These are phyloP conservation scores for Drosophila borealis DNA, from an alignment of 2,888 invertebrate species.

Conservation along the genomic window DNA sequence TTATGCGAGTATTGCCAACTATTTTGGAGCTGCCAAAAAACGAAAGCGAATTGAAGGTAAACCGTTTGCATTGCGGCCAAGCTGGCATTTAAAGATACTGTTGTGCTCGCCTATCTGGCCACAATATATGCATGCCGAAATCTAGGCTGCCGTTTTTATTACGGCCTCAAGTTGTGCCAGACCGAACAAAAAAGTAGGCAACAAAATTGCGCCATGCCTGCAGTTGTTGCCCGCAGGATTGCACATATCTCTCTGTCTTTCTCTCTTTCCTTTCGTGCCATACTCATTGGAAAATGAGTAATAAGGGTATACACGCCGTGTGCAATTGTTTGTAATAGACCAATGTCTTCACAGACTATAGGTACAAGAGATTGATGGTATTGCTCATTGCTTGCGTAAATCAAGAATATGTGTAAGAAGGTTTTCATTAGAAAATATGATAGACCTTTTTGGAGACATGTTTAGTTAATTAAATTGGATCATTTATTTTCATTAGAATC, in stretches of 20 bases:
- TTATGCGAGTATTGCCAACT: conserved; percentile 43
- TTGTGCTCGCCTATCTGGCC: conserved; percentile 40
- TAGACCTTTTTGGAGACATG: conserved; percentile 6
- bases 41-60: conserved; percentile 46
- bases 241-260: not conserved
- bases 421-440: conserved; percentile 42
- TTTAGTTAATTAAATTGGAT: not conserved
- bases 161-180: conserved; percentile 54
- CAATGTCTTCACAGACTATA: no score
- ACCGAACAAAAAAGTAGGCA: conserved; percentile 34
- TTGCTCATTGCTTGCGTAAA: no score
- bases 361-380: no score
- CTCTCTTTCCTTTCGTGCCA: not conserved
- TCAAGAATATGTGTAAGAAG: not conserved
- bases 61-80: conserved; percentile 56
- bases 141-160: conserved; percentile 57
- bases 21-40: conserved; percentile 53
- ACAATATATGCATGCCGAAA: conserved; percentile 53
- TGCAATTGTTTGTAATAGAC: no score
- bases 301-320: no score
- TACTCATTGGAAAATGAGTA: not conserved
- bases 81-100: conserved; percentile 61
- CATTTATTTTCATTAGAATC: not conserved
- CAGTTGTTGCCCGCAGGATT: conserved; percentile 42
- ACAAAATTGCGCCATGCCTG: conserved; percentile 56